Base-by-base conservation (phyloP, 1,140 invertebrate species). In the Drosophila nebulosa region DNA sequence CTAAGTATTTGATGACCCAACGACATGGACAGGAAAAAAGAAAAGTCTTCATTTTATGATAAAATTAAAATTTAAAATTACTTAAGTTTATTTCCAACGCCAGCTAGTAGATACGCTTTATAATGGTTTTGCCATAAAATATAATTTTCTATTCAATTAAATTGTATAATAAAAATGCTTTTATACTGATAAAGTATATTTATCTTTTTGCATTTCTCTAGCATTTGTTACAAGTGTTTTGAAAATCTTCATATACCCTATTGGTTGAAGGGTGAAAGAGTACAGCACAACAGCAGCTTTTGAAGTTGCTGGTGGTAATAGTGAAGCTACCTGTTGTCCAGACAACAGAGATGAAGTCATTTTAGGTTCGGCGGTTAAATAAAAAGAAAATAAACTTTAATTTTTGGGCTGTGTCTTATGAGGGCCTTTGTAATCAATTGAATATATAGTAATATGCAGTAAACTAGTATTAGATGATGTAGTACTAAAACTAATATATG, bases 1-100 rank as follows among this genome's bases (percentile, higher is more conserved):
- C 81, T 76, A 64, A n/a, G n/a, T n/a, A n/a, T n/a, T n/a, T n/a
- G 74, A 74, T 86, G 81, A 86, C 80, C 80, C 78, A 79, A 42
- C 51, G 30, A 24, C n/a, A 30, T 27, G 70, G 70, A 10, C 36
- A 39, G 4, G n/a, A n/a, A n/a, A 3, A 36, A 36, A 36, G n/a
- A 36, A 42, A 63, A 53, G 14, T n/a, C 32, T 35, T 3, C 12
- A 18, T 16, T 36, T n/a, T 18, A 18, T 3, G 57, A 0, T 57
- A 60, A 36, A 86, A 85, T 86, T 86, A 80, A 80, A 85, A 68
- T 53, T 59, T 42, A 51, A 21, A 32, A 56, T 18, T 46, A 52
- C 51, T 14, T 16, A 14, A 24, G 35, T 65, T 59, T 73, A 58
- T 61, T 16, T 42, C 0, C 6, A 1, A 10, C 6, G 4, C 7